Evolutionary conservation across 2,797 vertebrate genomes (phyloP), one percentile per base, ranked within the genome.

Genomic region (Anniella stebbinsi): DNA sequence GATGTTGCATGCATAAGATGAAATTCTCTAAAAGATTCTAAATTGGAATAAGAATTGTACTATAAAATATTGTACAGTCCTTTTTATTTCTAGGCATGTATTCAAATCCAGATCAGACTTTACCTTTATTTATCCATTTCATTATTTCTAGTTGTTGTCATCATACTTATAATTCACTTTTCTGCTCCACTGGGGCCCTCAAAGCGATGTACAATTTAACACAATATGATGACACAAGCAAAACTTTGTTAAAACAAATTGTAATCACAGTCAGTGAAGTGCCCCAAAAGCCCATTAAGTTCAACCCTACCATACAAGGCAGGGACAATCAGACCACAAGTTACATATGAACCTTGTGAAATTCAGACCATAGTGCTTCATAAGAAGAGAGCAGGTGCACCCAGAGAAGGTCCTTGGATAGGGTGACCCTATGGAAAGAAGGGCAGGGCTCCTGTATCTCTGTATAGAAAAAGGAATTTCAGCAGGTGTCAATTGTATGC

Each of bases 1-100:
- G 86, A 15, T 89, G 95, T 93, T 91, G 51, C 69, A 84, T 91
- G 41, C 88, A 87, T 89, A 67, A 94, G 88, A 45, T 87, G 41
- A 94, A 93, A 89, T 91, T 91, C 66, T 86, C 92, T 83, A 51
- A 72, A 6, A 38, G 70, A 9, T 6, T 90, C 23, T 84, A 93
- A 93, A 88, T 10, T 54, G 54, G 33, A 86, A 80, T 10, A 23
- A 83, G 87, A 93, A 92, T 85, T n/a, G 38, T 25, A 28, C 18
- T 89, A 51, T 9, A 92, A 92, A 36, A 45, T 70, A 28, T 80
- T 1, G 80, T 72, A 63, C 8, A 30, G 80, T 93, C 82, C 45
- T 89, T 80, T 88, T 67, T 21, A 93, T 10, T 36, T 67, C 66
- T 60, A 67, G 80, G 80, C 54, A 84, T 88, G 66, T 69, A 2